Conservation (phyloP, 2,888 invertebrate species). For the Eilema caniola region DNA sequence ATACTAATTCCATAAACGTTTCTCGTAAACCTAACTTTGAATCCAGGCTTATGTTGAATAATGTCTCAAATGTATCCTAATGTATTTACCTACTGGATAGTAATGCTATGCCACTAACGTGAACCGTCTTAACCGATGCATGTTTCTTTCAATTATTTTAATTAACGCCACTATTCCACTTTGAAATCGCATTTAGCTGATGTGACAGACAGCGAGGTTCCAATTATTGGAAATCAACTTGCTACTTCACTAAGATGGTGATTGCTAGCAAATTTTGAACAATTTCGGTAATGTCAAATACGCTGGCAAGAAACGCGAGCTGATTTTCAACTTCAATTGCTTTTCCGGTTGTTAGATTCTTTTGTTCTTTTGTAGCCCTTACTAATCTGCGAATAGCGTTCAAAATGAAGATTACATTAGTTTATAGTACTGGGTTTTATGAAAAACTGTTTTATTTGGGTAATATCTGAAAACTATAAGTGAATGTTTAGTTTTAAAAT, state of each 20-base stretch:
- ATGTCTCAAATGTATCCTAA: not conserved
- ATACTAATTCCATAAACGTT: not conserved
- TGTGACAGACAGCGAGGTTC: conserved; percentile 23
- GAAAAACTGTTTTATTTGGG: not conserved
- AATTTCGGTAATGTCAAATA: conserved; percentile 38
- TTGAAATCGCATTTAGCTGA: conserved; percentile 34
- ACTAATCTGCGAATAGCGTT: not conserved
- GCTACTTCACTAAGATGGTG: conserved; percentile 38
- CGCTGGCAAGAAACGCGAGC: conserved; percentile 34
- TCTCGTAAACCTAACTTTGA: not conserved
- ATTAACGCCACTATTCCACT: conserved; percentile 27
- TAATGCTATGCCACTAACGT: no score
- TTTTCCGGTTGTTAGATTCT: conserved; percentile 7
- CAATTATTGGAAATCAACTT: conserved; percentile 43
- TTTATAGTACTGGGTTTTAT: not conserved
- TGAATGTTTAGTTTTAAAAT: no score
- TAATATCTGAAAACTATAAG: not conserved
- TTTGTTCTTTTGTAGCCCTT: conserved; percentile 7
- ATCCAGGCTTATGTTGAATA: not conserved
- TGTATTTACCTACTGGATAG: no score
- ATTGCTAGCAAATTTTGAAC: conserved; percentile 42
- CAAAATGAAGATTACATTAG: not conserved
- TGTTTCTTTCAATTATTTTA: conserved; percentile 26
- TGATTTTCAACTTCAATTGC: conserved; percentile 5
- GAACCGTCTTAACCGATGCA: not conserved